Evolutionary conservation across 2,113 vertebrate species (phyloP).

Genomic region (Erythrolamprus reginae): DNA sequence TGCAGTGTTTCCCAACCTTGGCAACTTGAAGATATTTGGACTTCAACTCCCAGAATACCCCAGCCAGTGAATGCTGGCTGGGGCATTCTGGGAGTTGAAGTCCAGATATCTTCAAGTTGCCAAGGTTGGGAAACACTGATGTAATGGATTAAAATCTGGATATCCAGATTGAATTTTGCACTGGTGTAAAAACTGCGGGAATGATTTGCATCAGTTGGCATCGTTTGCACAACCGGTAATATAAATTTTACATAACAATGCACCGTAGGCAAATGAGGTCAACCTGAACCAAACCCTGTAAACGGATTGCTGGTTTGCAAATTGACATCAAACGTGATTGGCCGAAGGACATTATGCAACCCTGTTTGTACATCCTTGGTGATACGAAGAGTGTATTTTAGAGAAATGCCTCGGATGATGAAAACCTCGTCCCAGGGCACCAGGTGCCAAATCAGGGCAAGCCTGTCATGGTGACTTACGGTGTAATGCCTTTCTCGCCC

Average conservation of each 20-base stretch:
- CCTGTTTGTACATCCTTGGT: background rate
- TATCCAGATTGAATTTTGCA: background rate
- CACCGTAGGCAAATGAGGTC: background rate
- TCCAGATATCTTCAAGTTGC: too few relatives aligned
- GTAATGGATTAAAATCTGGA: background rate
- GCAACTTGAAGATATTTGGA: too few relatives aligned
- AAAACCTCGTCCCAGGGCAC: background rate
- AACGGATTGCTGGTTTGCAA: background rate
- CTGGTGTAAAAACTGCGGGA: background rate
- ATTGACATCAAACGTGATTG: background rate
- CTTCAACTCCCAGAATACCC: too few relatives aligned
- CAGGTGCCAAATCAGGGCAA: background rate
- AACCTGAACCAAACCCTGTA: background rate
- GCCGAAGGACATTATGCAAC: background rate
- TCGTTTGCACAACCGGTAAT: background rate
- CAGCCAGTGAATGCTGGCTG: too few relatives aligned
- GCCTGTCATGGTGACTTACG: background rate
- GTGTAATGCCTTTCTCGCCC: rapidly evolving
- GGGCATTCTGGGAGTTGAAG: too few relatives aligned
- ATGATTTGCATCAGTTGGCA: background rate
- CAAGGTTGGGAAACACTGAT: too few relatives aligned
- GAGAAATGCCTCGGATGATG: background rate
- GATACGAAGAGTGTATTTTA: background rate
- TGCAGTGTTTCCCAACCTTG: too few relatives aligned
- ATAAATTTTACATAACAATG: background rate